These are phyloP conservation scores for Dasypolia templi DNA, from an alignment of 2,888 invertebrate species.

Conservation along the genomic window DNA sequence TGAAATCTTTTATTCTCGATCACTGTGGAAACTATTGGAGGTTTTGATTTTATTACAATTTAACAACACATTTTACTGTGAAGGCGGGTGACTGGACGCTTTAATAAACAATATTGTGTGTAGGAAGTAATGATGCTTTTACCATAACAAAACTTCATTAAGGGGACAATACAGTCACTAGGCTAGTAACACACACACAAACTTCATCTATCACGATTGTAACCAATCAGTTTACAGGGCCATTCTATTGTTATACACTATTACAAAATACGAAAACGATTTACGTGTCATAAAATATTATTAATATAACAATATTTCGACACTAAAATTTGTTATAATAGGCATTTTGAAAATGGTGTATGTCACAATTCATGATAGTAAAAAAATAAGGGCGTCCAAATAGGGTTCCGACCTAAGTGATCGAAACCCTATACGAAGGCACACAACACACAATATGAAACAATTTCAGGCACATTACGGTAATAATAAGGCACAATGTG, in stretches of 20 bases:
- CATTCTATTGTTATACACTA: slow-evolving; percentile 12
- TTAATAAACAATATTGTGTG: slow-evolving; percentile 43
- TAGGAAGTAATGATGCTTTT: slow-evolving; percentile 34
- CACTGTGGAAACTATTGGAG: slow-evolving; percentile 60
- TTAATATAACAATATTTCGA: slow-evolving; percentile 38
- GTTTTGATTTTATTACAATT: slow-evolving; percentile 62
- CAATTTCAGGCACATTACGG: slow-evolving; percentile 81
- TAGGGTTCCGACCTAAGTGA: slow-evolving; percentile 67
- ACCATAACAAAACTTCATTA: slow-evolving; percentile 48
- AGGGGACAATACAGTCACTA: slow-evolving; percentile 78
- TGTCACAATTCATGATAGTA: slow-evolving; percentile 46
- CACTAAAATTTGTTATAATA: not conserved
- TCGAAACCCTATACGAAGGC: slow-evolving; percentile 78
- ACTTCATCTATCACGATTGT: slow-evolving; percentile 49
- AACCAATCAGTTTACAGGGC: slow-evolving; percentile 10
- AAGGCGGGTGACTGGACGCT: slow-evolving; percentile 42
- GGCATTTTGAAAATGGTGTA: not conserved
- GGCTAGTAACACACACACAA: slow-evolving; percentile 52
- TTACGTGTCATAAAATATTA: slow-evolving; percentile 25
- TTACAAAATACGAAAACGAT: slow-evolving; percentile 3
- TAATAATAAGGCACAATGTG: slow-evolving; percentile 85
- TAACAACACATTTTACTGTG: slow-evolving; percentile 61
- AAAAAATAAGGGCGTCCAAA: slow-evolving; percentile 68
- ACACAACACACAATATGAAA: slow-evolving; percentile 67
- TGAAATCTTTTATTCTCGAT: slow-evolving; percentile 52